A percentile compares a stretch with the other conserved stretches of the same genome.
These are phyloP conservation scores for Siderastrea radians DNA, from an alignment of 92 coral and sea anemone species.

Conservation along the genomic window DNA sequence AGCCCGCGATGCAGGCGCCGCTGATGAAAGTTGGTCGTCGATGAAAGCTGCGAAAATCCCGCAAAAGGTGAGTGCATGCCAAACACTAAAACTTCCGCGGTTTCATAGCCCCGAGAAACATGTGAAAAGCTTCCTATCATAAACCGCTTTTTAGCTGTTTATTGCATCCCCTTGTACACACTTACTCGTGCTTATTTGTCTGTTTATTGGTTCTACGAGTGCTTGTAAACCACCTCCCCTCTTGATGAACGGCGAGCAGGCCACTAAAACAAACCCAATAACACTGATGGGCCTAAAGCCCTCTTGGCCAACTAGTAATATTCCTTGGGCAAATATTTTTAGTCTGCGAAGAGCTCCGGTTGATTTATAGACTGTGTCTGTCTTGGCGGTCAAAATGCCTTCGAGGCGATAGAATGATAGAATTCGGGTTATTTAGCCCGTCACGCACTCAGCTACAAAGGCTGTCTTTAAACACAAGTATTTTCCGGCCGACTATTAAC, in stretches of 20 bases:
- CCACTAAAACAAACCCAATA: background rate
- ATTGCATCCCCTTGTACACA: background rate
- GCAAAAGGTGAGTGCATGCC: constrained; percentile 10
- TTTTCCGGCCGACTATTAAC: constrained; percentile 29
- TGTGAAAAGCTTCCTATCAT: background rate
- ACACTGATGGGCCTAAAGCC: background rate
- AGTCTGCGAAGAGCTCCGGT: constrained; percentile 15
- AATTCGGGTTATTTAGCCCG: constrained; percentile 37
- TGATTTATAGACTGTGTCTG: constrained; percentile 20
- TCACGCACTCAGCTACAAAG: constrained; percentile 25
- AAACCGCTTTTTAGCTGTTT: background rate
- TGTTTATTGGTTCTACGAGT: background rate
- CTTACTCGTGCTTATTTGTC: background rate
- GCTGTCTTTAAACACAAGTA: background rate
- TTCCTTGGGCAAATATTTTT: constrained; percentile 23
- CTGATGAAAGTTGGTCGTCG: constrained; percentile 33
- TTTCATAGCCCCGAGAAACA: background rate
- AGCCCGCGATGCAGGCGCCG: constrained; percentile 36
- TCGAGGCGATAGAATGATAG: constrained; percentile 40
- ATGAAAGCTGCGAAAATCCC: constrained; percentile 50
- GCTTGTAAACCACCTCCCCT: constrained; percentile 18
- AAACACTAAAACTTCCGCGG: background rate
- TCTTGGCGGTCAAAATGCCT: constrained; percentile 29
- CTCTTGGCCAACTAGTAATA: background rate
- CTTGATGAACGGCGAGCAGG: background rate